Conservation (phyloP, 2,888 invertebrate genomes). For the Diachrysia chrysitis region DNA sequence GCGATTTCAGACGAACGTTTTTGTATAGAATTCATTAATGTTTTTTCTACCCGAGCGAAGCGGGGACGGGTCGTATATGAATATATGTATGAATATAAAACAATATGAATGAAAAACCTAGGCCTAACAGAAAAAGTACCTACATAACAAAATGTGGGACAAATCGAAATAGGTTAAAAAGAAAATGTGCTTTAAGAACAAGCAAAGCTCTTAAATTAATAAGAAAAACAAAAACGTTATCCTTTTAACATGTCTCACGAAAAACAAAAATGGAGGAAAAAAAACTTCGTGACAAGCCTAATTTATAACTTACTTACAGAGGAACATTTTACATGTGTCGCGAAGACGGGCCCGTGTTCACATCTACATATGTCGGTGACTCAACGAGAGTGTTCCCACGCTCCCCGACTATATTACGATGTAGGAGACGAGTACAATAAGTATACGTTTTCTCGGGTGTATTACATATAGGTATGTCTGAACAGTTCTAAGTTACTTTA, state of each 20-base stretch:
- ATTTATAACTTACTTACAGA: neutral
- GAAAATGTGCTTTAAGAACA: too few species aligned
- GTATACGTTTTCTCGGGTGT: neutral
- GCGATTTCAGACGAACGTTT: too few species aligned
- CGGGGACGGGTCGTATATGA: too few species aligned
- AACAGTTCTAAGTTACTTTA: neutral
- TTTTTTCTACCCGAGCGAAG: too few species aligned
- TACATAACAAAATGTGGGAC: neutral
- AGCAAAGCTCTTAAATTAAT: slow-evolving; percentile 5
- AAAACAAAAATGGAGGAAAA: slow-evolving; percentile 6
- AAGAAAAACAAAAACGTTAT: slow-evolving; percentile 1
- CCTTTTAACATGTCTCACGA: neutral
- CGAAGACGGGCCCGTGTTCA: neutral
- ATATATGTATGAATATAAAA: too few species aligned
- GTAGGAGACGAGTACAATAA: neutral
- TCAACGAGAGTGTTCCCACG: slow-evolving; percentile 40
- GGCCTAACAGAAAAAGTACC: too few species aligned
- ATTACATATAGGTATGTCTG: too few species aligned
- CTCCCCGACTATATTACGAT: slow-evolving; percentile 18
- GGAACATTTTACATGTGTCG: neutral
- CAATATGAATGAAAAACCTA: too few species aligned
- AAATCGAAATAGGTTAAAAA: neutral
- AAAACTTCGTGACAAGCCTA: slow-evolving; percentile 22
- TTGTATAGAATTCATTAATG: too few species aligned
- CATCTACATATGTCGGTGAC: slow-evolving; percentile 33